A percentile compares a stretch with the other conserved stretches of the same genome.
phyloP scores from a whole-genome alignment of 2,797 vertebrate genomes.

The Mionectes olivaceus region DNA sequence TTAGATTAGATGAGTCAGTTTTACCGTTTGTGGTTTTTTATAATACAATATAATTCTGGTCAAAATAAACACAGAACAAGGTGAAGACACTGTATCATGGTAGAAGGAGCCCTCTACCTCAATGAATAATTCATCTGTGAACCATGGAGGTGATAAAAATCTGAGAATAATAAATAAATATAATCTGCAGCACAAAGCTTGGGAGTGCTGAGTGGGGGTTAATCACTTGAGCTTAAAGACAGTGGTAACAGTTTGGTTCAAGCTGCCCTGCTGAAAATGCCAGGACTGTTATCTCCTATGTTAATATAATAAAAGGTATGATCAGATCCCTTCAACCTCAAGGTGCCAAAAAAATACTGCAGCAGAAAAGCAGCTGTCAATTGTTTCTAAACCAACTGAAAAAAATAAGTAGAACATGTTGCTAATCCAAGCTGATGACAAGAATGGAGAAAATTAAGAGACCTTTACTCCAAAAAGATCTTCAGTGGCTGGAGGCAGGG shows the following conservation, averaged over 20 bases:
- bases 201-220: neutral
- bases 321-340: conserved; percentile 40
- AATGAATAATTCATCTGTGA: conserved; percentile 54
- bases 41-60: neutral
- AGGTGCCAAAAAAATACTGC: conserved; percentile 16
- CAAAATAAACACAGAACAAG: neutral
- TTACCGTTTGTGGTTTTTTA: neutral
- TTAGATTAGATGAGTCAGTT: neutral
- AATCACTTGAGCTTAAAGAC: neutral
- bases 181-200: conserved; percentile 21
- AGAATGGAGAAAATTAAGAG: conserved; percentile 86
- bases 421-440: conserved; percentile 73
- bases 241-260: conserved; percentile 4
- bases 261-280: conserved; percentile 8
- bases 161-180: conserved; percentile 37
- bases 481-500: conserved; percentile 79
- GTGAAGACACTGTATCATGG: neutral
- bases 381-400: conserved; percentile 32
- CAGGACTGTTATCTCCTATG: neutral
- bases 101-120: neutral
- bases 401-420: conserved; percentile 38
- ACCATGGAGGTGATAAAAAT: conserved; percentile 11
- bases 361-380: conserved; percentile 64
- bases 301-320: conserved; percentile 47
- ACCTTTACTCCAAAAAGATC: conserved; percentile 84